Base-by-base conservation (phyloP, 92 coral and sea anemone species). In the Palythoa grandis region DNA sequence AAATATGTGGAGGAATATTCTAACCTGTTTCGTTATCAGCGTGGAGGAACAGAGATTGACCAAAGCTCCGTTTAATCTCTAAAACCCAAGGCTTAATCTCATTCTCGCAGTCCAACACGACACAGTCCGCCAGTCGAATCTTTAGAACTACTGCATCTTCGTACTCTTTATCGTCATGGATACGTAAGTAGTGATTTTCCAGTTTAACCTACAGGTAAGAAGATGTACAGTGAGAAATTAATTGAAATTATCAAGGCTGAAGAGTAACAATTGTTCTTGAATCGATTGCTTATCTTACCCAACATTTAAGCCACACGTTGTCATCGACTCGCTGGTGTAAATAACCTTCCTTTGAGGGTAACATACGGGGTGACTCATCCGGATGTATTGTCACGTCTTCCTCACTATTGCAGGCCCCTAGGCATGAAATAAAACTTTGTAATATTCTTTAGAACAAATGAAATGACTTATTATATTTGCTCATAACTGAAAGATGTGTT, bases 21-120 rank as follows among this genome's bases (percentile, higher is more conserved):
- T 74, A 15, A 96, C 99, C 99, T 56, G 87, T 75, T 66, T 93
- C 94, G 58, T 68, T 84, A 29, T 94, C 93, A 19, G 98, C 99
- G n/a, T 91, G 94, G 43, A 96, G 90, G 77, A 90, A 96, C 70
- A 95, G 86, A 3, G 99, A 93, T 82, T 95, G 86, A 20, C 96
- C 95, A 8, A 92, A 87, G 8, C 82, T 72, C 54, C 94, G 88
- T 58, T 89, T 90, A 43, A 96, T 86, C 13, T 89, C 99, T 90
- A 96, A 85, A 48, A 91, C 92, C 53, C 87, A 89, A 48, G 96
- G 90, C 52, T 96, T 87, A 70, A 76, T 79, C 2, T 85, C 89
- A 65, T 88, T 89, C 11, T 84, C 70, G 72, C 93, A 91, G 87
- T 96, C 95, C 47, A 86, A 86, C 13, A 94, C 95, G 4, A 92